phyloP scores from a whole-genome alignment of 2,797 vertebrate species.

The Chelonia mydas region DNA sequence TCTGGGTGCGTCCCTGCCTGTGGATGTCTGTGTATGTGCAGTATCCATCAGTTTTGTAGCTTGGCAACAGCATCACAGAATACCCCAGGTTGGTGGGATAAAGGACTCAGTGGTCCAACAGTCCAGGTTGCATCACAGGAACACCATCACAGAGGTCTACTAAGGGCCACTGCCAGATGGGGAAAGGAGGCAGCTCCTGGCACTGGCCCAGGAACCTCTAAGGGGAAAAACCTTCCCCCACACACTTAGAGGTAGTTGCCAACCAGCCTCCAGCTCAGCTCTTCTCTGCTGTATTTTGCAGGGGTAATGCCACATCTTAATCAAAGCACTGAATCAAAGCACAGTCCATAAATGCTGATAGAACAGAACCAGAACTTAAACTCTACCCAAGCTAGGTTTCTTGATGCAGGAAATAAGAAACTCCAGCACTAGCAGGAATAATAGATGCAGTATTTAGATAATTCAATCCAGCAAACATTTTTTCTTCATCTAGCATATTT shows the following conservation, averaged over 20 bases:
- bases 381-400: background rate
- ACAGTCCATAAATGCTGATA: background rate
- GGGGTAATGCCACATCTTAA: background rate
- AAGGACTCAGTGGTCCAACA: too few species aligned
- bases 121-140: too few species aligned
- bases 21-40: too few species aligned
- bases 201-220: background rate
- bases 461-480: background rate
- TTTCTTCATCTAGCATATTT: background rate
- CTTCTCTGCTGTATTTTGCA: background rate
- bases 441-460: background rate
- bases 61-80: too few species aligned
- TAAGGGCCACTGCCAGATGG: fast-evolving
- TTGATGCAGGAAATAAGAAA: background rate
- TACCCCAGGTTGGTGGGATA: too few species aligned
- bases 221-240: background rate
- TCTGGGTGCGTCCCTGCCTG: too few species aligned
- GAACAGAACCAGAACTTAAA: background rate
- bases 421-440: background rate
- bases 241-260: background rate
- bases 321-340: background rate
- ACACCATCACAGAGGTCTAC: too few species aligned
- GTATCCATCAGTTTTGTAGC: too few species aligned
- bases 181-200: background rate
- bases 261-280: background rate